These are phyloP conservation scores for Halisarca cf. caerulea DNA, from an alignment of 37 sponge, comb jelly and placozoan genomes.

Conservation along the genomic window DNA sequence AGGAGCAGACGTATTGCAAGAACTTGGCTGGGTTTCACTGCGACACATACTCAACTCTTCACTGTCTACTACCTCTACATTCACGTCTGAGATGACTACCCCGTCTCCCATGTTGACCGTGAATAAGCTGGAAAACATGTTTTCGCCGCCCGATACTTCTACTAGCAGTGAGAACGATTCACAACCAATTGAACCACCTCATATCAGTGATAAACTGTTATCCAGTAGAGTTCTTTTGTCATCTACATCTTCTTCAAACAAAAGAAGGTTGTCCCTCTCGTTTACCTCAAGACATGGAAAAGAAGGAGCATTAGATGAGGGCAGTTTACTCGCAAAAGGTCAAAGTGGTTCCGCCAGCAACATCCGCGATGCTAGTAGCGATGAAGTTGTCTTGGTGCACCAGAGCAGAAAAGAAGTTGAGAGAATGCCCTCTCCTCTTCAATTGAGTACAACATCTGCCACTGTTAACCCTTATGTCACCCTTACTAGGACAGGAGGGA, in stretches of 20 bases:
- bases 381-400: not conserved
- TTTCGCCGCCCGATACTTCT: not conserved
- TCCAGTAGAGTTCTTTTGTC: not conserved
- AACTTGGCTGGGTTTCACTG: slow-evolving; percentile 70
- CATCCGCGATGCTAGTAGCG: not conserved
- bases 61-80: not conserved
- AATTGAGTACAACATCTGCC: not conserved
- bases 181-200: not conserved
- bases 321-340: not conserved
- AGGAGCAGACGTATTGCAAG: slow-evolving; percentile 58
- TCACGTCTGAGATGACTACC: not conserved
- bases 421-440: not conserved
- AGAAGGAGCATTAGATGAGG: not conserved
- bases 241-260: not conserved
- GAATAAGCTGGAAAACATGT: not conserved
- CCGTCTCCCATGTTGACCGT: not conserved
- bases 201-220: not conserved
- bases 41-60: slow-evolving; percentile 38
- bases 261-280: not conserved
- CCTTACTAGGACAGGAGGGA: not conserved
- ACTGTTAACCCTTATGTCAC: not conserved
- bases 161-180: not conserved
- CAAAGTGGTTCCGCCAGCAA: not conserved
- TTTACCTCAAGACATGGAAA: not conserved
- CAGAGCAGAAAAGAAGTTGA: not conserved